Conservation (phyloP, 2,113 vertebrate species). For the Herpailurus yagouaroundi region DNA sequence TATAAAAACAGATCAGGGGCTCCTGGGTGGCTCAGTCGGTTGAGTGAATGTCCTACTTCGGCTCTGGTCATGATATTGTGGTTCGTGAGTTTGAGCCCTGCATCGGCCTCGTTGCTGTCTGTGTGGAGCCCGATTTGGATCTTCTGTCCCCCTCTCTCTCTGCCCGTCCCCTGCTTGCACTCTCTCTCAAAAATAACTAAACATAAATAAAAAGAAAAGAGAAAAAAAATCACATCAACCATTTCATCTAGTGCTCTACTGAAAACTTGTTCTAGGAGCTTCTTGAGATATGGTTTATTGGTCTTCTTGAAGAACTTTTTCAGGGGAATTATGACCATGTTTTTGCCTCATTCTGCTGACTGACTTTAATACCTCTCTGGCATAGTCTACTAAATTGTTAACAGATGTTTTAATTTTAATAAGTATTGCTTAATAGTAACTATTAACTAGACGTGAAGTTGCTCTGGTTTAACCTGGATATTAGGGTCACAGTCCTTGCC, state of each 20-base stretch:
- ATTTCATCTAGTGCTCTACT: not conserved
- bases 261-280: not conserved
- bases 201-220: too few species aligned
- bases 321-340: not conserved
- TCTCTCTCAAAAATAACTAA: too few species aligned
- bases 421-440: not conserved
- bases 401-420: not conserved
- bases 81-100: too few species aligned
- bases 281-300: not conserved
- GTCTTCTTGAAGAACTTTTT: not conserved
- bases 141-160: too few species aligned
- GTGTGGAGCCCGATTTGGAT: too few species aligned
- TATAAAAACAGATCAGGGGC: not conserved
- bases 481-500: not conserved
- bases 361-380: not conserved
- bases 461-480: not conserved
- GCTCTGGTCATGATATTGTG: too few species aligned
- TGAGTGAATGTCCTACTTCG: too few species aligned
- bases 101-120: too few species aligned
- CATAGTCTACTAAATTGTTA: not conserved
- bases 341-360: not conserved
- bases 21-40: too few species aligned
- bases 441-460: not conserved
- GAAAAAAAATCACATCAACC: not conserved
- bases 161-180: too few species aligned